A percentile compares a stretch with the other conserved stretches of the same genome.
Evolutionary conservation across 2,113 vertebrate genomes (phyloP).

Genomic region (Macaca nemestrina): DNA sequence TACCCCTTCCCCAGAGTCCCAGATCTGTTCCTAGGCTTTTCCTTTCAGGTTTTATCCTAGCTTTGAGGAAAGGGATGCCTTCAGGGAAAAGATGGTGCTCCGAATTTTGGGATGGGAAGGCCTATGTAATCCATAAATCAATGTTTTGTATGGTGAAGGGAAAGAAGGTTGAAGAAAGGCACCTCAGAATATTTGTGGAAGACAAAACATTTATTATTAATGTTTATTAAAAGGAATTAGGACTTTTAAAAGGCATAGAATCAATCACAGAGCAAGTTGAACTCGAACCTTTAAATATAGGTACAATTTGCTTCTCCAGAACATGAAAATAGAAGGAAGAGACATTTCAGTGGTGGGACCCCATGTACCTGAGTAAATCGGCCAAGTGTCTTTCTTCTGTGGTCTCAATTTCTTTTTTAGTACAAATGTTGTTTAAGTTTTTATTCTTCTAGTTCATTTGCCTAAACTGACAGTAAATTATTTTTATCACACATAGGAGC

Average conservation of each 20-base stretch:
- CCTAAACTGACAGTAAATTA: not conserved
- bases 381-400: not conserved
- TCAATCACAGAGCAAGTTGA: not conserved
- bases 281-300: not conserved
- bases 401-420: not conserved
- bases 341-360: not conserved
- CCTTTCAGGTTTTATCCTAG: not conserved
- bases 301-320: not conserved
- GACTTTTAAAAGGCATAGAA: not conserved
- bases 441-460: not conserved
- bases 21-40: not conserved
- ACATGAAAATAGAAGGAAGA: not conserved
- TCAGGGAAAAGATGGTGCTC: not conserved
- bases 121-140: not conserved
- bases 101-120: not conserved
- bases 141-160: not conserved
- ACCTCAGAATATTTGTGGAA: not conserved
- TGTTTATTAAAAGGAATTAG: not conserved
- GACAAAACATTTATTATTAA: not conserved
- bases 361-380: not conserved
- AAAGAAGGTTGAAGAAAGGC: not conserved
- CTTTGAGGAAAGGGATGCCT: not conserved
- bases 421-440: conserved; percentile 18
- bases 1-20: not conserved
- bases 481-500: not conserved